phyloP scores from a whole-genome alignment of 2,797 vertebrate genomes.

The Neosilurus mollespiculum region DNA sequence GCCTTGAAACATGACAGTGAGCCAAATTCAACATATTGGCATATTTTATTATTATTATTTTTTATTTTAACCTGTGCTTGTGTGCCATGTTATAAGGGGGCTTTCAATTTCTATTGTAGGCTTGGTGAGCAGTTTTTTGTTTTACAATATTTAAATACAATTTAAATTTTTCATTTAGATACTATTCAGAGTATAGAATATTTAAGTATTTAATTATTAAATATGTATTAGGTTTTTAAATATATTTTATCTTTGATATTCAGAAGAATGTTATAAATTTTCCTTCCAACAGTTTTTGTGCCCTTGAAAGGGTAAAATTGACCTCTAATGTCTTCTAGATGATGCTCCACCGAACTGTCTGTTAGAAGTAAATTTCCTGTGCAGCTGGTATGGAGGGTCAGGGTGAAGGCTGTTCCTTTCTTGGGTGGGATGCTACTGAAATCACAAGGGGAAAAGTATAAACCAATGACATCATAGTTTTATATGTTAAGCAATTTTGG shows the following conservation, averaged over 20 bases:
- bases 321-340: background rate
- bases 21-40: too few species aligned
- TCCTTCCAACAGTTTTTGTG: background rate
- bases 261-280: background rate
- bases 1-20: too few species aligned
- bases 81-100: too few species aligned
- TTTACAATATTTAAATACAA: too few species aligned
- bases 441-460: background rate
- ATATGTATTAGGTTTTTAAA: background rate
- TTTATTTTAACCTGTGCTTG: too few species aligned
- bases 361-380: background rate
- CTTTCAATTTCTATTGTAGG: too few species aligned
- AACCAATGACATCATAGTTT: background rate
- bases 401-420: background rate
- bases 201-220: too few species aligned
- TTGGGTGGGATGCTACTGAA: background rate
- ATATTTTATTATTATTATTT: too few species aligned
- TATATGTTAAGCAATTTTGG: constrained; percentile 13
- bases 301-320: background rate
- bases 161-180: too few species aligned
- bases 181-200: too few species aligned
- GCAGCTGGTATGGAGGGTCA: constrained; percentile 1
- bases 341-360: background rate
- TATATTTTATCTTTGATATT: background rate
- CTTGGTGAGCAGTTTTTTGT: too few species aligned